Percentiles rank a stretch among this genome's conserved stretches.
phyloP scores from a whole-genome alignment of 2,888 invertebrate genomes.

The Piscicola geometra region DNA sequence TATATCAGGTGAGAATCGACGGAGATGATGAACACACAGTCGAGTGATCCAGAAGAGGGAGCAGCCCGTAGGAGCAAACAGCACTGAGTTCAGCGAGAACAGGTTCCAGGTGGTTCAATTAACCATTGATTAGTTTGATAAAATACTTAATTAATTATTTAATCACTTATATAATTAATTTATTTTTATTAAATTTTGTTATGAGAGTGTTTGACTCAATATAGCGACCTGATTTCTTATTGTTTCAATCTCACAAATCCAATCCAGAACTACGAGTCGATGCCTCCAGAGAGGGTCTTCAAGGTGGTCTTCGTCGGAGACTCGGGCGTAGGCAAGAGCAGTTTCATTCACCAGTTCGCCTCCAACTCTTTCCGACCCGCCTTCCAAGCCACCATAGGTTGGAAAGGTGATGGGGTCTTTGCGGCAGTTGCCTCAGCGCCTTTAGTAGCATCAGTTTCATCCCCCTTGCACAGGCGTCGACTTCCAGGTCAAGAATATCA shows the following conservation, averaged over 20 bases:
- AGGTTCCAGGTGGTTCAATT: constrained; percentile 21
- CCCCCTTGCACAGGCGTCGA: constrained; percentile 59
- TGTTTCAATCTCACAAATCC: no score
- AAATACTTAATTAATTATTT: neutral
- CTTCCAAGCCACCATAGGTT: constrained; percentile 89
- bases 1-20: no score
- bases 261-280: constrained; percentile 34
- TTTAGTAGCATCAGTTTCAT: no score
- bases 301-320: constrained; percentile 64
- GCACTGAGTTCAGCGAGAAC: constrained; percentile 37
- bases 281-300: constrained; percentile 41
- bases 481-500: constrained; percentile 58
- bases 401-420: no score
- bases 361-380: constrained; percentile 79
- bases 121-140: neutral
- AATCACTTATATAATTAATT: neutral
- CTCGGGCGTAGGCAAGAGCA: constrained; percentile 93
- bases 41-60: constrained; percentile 38
- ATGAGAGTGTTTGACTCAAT: no score
- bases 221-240: no score
- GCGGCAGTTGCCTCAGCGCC: no score
- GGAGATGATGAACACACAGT: no score
- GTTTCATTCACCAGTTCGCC: constrained; percentile 88
- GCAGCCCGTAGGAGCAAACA: constrained; percentile 49
- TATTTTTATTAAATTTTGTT: no score